Conservation (phyloP, 2,797 vertebrate species). For the Danio jaintianensis region DNA sequence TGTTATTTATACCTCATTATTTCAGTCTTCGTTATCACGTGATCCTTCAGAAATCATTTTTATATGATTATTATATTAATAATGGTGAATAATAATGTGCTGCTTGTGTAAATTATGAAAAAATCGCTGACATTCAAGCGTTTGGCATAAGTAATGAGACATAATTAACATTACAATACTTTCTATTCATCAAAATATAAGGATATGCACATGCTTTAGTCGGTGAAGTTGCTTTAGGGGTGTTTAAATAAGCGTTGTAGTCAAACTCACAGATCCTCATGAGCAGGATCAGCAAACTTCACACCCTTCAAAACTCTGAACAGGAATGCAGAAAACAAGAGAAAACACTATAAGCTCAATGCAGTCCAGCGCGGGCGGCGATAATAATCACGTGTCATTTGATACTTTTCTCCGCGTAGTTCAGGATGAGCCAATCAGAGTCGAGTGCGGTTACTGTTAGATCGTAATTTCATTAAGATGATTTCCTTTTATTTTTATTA, state of each 20-base stretch:
- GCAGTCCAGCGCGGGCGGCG: no score
- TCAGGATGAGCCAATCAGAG: background rate
- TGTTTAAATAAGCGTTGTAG: background rate
- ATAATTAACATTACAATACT: no score
- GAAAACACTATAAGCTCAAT: background rate
- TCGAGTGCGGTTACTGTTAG: background rate
- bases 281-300: conserved; percentile 17
- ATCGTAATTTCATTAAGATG: no score
- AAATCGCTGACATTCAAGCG: no score
- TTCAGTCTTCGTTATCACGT: no score
- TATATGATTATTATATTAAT: no score
- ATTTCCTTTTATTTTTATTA: background rate
- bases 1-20: no score
- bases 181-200: background rate
- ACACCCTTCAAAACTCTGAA: background rate
- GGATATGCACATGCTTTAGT: background rate
- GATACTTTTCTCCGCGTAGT: background rate
- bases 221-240: background rate
- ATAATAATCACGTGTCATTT: background rate
- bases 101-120: no score
- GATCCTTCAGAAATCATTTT: no score
- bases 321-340: background rate
- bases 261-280: conserved; percentile 4
- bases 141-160: no score
- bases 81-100: no score